Evolutionary conservation across 2,888 invertebrate genomes (phyloP).

Genomic region (Epiblema foenella): DNA sequence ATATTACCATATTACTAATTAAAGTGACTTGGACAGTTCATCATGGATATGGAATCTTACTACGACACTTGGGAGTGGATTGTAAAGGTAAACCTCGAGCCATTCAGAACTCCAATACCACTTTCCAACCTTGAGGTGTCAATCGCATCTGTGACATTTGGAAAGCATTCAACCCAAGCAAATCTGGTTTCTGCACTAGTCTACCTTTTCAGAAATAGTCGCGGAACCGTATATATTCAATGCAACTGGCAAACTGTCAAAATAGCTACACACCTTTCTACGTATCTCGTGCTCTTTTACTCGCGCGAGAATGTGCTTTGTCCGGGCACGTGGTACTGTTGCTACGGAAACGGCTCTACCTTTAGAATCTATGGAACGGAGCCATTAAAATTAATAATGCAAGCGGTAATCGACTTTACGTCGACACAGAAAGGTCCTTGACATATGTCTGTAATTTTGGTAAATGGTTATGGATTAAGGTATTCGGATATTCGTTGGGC

Average conservation of each 20-base stretch:
- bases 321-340: slow-evolving; percentile 38
- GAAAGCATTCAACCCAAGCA: slow-evolving; percentile 18
- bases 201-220: not conserved
- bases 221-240: not conserved
- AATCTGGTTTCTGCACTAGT: not conserved
- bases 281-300: slow-evolving; percentile 12
- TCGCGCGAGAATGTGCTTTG: not conserved
- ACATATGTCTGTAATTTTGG: not conserved
- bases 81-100: slow-evolving; percentile 59
- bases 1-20: slow-evolving; percentile 23
- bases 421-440: slow-evolving; percentile 14
- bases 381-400: slow-evolving; percentile 16
- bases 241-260: slow-evolving; percentile 30
- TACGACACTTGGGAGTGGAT: slow-evolving; percentile 67
- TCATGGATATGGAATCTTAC: slow-evolving; percentile 67
- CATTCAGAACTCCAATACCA: slow-evolving; percentile 35
- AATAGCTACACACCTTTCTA: not conserved
- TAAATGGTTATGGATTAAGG: not conserved
- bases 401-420: slow-evolving; percentile 24
- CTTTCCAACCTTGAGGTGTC: slow-evolving; percentile 27
- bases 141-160: slow-evolving; percentile 26
- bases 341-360: slow-evolving; percentile 25
- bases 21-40: slow-evolving; percentile 46
- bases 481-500: not conserved
- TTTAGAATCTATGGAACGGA: not conserved